Evolutionary conservation across 2,888 invertebrate genomes (phyloP).

Genomic region (Callinectes sapidus): DNA sequence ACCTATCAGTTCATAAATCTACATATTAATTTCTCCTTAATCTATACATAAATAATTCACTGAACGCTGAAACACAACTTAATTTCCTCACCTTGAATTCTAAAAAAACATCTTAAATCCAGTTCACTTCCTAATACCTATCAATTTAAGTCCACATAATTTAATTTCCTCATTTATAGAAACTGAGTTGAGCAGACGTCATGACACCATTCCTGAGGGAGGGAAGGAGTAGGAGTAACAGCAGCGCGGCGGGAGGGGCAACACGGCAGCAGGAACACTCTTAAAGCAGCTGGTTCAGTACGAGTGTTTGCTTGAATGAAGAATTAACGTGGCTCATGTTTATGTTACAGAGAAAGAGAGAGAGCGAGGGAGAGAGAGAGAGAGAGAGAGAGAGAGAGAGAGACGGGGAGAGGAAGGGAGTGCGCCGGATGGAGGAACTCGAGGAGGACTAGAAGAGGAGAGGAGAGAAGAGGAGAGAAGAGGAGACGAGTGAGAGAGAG

Average conservation of each 20-base stretch:
- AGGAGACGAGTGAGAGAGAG: background rate
- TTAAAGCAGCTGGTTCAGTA: constrained; percentile 11
- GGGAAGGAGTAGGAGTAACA: background rate
- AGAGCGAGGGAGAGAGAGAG: background rate
- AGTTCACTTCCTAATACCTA: no score
- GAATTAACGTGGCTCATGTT: constrained; percentile 23
- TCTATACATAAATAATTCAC: no score
- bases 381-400: background rate
- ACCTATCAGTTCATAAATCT: no score
- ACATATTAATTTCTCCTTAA: no score
- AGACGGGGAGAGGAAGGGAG: background rate
- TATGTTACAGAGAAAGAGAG: background rate
- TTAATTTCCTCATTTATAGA: no score
- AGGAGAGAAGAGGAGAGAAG: background rate
- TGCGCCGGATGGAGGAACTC: background rate
- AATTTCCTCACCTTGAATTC: no score
- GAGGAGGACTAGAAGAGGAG: background rate
- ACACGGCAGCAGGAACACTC: background rate
- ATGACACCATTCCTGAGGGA: background rate
- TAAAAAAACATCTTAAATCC: no score
- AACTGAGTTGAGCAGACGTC: no score
- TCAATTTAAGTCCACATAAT: no score
- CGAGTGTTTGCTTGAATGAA: constrained; percentile 25
- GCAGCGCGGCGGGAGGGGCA: background rate
- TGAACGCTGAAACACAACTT: no score